These are phyloP conservation scores for Mythimna vitellina DNA, from an alignment of 2,888 invertebrate species.

Conservation along the genomic window DNA sequence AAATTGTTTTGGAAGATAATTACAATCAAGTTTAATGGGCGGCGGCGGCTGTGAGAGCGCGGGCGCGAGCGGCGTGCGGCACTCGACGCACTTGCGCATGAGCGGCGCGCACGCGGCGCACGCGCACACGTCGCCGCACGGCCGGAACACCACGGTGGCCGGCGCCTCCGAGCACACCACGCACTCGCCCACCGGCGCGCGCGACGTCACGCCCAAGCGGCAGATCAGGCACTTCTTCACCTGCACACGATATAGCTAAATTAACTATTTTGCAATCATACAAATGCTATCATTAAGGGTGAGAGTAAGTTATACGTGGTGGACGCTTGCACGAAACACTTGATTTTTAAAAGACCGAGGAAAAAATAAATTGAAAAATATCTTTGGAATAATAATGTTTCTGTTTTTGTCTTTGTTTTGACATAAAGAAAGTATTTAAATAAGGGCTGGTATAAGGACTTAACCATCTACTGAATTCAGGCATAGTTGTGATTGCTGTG, in stretches of 20 bases:
- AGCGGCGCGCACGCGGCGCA: constrained; percentile 96
- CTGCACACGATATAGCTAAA: constrained; percentile 63
- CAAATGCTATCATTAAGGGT: background rate
- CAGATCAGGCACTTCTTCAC: constrained; percentile 99
- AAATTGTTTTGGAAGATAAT: background rate
- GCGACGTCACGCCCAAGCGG: constrained; percentile 81
- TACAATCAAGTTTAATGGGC: constrained; percentile 70
- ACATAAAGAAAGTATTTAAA: too few relatives aligned
- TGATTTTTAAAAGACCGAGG: too few relatives aligned
- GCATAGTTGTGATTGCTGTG: too few relatives aligned
- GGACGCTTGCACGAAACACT: too few relatives aligned
- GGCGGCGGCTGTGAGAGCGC: constrained; percentile 52
- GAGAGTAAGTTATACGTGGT: too few relatives aligned
- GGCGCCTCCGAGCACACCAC: constrained; percentile 98
- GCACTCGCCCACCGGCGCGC: constrained; percentile 96
- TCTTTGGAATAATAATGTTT: too few relatives aligned
- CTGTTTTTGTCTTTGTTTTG: too few relatives aligned
- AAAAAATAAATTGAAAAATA: too few relatives aligned
- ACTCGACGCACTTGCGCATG: constrained; percentile 99
- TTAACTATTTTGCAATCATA: background rate
- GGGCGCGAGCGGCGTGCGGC: constrained; percentile 94
- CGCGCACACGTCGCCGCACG: constrained; percentile 98
- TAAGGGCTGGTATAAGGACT: too few relatives aligned
- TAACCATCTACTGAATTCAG: too few relatives aligned
- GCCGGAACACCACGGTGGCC: constrained; percentile 97